Base-by-base conservation (phyloP, 2,113 vertebrate genomes). In the Cynocephalus volans region DNA sequence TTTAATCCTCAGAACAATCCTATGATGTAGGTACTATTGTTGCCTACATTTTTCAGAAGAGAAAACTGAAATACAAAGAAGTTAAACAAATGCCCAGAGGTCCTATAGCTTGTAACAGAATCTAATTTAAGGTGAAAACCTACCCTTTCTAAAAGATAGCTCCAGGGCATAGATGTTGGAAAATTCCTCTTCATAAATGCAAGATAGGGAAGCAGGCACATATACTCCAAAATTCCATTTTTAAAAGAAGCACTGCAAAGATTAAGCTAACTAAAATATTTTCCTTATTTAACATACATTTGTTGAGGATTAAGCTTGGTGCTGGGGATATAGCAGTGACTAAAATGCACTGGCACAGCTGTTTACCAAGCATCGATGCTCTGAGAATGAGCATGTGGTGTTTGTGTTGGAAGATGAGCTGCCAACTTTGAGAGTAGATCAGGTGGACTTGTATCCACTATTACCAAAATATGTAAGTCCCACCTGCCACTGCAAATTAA, bases 291-390 rank as follows among this genome's bases (percentile, higher is more conserved):
- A 33, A 31, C 33, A 62, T 17, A 13, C 14, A 6, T 58, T 52
- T 52, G 3, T 33, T 26, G 19, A 79, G 54, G 5, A 65, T 60
- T 17, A 24, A n/a, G 45, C 11, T 26, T 45, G 33, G 54, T 21
- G 62, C 45, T 5, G 2, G 70, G 52, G 65, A 18, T 21, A 9
- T 50, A 18, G 24, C 24, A 36, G 18, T 1, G 18, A 19, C 1
- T 13, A 60, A 23, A 15, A 9, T 3, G 13, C 41, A 6, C 5
- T 10, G 33, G 28, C 45, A 13, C 4, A 10, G 24, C 36, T 6
- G 52, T 28, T 19, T 14, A 10, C 54, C 0, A 0, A 41, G 41
- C 17, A 18, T 24, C 0, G 7, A 18, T 64, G 50, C 33, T 14
- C 1, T 26, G 54, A 31, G 33, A 19, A 33, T 64, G 19, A 45